phyloP scores from a whole-genome alignment of 2,797 vertebrate species.

The Pseudochromis fuscus region DNA sequence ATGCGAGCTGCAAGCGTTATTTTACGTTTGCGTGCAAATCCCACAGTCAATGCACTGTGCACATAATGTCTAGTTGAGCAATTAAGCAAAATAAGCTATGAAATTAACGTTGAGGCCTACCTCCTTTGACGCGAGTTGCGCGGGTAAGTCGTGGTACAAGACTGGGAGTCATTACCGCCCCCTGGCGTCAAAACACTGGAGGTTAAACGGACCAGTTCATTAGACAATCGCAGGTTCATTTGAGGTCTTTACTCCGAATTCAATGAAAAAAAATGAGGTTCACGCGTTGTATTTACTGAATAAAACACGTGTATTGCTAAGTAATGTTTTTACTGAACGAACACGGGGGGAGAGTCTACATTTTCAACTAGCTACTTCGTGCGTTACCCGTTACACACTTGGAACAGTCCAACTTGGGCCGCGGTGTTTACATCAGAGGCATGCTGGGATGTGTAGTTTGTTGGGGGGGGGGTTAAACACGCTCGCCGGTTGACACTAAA shows the following conservation, averaged over 20 bases:
- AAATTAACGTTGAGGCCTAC: constrained; percentile 72
- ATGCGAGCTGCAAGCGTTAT: background rate
- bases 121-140: constrained; percentile 72
- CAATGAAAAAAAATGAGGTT: background rate
- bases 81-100: constrained; percentile 12
- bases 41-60: background rate
- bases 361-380: background rate
- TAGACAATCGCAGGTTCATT: background rate
- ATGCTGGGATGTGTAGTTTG: constrained; percentile 54
- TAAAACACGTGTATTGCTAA: background rate
- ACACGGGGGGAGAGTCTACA: background rate
- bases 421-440: constrained; percentile 20
- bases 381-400: background rate
- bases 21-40: rapidly evolving
- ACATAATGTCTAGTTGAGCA: rapidly evolving
- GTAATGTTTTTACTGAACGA: rapidly evolving
- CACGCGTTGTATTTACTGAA: background rate
- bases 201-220: background rate
- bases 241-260: background rate
- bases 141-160: constrained; percentile 65
- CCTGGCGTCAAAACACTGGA: constrained; percentile 53
- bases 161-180: constrained; percentile 47
- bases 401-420: constrained; percentile 18
- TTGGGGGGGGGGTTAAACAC: too few relatives aligned
- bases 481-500: too few relatives aligned